Evolutionary conservation across 2,113 vertebrate species (phyloP), one percentile per base, ranked within the genome.

Genomic region (Amblyopsis rosae): DNA sequence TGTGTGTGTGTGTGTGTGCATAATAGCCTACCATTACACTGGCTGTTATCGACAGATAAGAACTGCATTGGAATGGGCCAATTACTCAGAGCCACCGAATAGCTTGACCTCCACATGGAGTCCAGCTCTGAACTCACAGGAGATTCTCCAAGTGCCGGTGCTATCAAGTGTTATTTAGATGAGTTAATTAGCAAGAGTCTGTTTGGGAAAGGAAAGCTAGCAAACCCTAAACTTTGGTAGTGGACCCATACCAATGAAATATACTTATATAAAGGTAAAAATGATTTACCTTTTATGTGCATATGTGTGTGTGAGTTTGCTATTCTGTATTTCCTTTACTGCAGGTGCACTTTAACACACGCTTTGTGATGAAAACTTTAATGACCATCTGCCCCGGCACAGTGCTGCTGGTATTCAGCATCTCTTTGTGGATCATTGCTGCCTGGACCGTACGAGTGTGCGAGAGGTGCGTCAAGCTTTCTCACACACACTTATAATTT

Each of bases 381-480:
- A 99, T 99, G 98, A 99, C 98, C 67, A 99, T 99, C 92, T 99
- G 97, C 85, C 98, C 98, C 0, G 98, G 98, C 66, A 99, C 98
- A 0, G 98, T 99, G 88, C 94, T 99, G 80, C 93, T 99, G 58
- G 98, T 99, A 68, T 99, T 99, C 93, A 99, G 98, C 92, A 99
- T 99, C 87, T 99, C 98, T 35, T 92, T 98, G 87, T 99, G 97
- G 97, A 98, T 99, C 90, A 99, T 99, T 1, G 98, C 98, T 0
- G 98, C 97, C 5, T 99, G 98, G 98, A 99, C 98, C 0, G 97
- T 99, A 1, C 94, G 96, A 2, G 98, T 99, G 74, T 98, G 97
- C 0, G 97, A 99, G 90, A 98, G 97, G 97, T 99, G 84, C 89
- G 93, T 55, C 47, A 8, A 41, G n/a, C 51, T 73, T 33, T 8